Percentiles rank a stretch among this genome's conserved stretches.
These are phyloP conservation scores for Poecilobothrus nobilitatus DNA, from an alignment of 2,888 invertebrate species.

Conservation along the genomic window DNA sequence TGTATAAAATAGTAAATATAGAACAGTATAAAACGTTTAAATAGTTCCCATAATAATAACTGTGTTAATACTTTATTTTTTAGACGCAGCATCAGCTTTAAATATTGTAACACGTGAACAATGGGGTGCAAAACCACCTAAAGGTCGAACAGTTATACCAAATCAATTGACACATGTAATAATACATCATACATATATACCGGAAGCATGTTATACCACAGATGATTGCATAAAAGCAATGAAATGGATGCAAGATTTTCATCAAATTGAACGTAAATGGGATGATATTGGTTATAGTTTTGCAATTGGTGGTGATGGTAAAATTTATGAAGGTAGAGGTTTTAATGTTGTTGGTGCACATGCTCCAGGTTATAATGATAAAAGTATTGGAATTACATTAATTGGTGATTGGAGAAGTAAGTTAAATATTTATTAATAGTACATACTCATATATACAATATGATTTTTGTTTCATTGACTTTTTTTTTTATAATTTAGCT, in stretches of 20 bases:
- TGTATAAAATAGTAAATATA: too few species aligned
- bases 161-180: slow-evolving; percentile 57
- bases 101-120: slow-evolving; percentile 41
- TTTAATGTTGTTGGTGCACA: slow-evolving; percentile 63
- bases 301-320: slow-evolving; percentile 63
- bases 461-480: not conserved
- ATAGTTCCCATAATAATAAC: too few species aligned
- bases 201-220: slow-evolving; percentile 50
- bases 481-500: slow-evolving; percentile 40
- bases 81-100: slow-evolving; percentile 12
- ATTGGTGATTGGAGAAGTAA: slow-evolving; percentile 48
- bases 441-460: too few species aligned
- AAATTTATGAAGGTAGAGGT: slow-evolving; percentile 62
- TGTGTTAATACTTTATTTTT: too few species aligned
- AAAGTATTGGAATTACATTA: slow-evolving; percentile 61
- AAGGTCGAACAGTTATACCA: slow-evolving; percentile 41
- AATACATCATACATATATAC: slow-evolving; percentile 62
- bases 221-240: slow-evolving; percentile 50
- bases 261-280: slow-evolving; percentile 52
- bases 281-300: slow-evolving; percentile 65
- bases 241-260: slow-evolving; percentile 56
- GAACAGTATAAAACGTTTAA: too few species aligned
- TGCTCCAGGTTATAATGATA: slow-evolving; percentile 55
- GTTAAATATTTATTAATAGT: slow-evolving; percentile 29
- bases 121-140: slow-evolving; percentile 53